Percentiles rank a stretch among this genome's conserved stretches.
Evolutionary conservation across 64 coral and sea anemone species (phyloP).

Genomic region (Anthopleura sola): DNA sequence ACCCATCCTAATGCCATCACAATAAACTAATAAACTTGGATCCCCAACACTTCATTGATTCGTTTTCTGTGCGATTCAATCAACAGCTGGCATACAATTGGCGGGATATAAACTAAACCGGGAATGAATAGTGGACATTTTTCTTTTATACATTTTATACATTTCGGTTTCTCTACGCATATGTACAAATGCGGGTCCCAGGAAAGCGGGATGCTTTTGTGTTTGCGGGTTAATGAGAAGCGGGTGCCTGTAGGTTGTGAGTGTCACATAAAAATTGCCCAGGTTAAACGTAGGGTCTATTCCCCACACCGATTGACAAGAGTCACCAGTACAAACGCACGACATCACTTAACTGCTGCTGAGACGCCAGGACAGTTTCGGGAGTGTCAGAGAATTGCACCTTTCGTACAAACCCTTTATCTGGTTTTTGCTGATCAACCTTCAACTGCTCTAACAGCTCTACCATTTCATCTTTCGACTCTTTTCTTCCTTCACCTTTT

Average conservation of each 20-base stretch:
- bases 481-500: background rate
- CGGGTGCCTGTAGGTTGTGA: slow-evolving; percentile 53
- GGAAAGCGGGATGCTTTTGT: slow-evolving; percentile 30
- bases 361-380: background rate
- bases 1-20: no score
- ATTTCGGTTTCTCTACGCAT: slow-evolving; percentile 41
- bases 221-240: slow-evolving; percentile 28
- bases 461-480: slow-evolving; percentile 28
- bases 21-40: no score
- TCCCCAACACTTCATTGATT: no score
- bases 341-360: slow-evolving; percentile 38
- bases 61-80: no score
- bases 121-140: background rate
- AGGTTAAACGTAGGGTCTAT: slow-evolving; percentile 54
- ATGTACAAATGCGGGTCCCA: slow-evolving; percentile 43
- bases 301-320: slow-evolving; percentile 23
- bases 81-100: no score
- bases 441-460: slow-evolving; percentile 31
- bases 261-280: slow-evolving; percentile 52
- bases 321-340: slow-evolving; percentile 18
- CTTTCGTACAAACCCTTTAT: slow-evolving; percentile 36
- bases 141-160: no score
- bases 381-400: slow-evolving; percentile 38
- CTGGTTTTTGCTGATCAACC: slow-evolving; percentile 26
- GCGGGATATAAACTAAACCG: no score